A percentile compares a stretch with the other conserved stretches of the same genome.
Conservation (phyloP, 1,140 invertebrate species). For the Hylyphantes graminicola region DNA sequence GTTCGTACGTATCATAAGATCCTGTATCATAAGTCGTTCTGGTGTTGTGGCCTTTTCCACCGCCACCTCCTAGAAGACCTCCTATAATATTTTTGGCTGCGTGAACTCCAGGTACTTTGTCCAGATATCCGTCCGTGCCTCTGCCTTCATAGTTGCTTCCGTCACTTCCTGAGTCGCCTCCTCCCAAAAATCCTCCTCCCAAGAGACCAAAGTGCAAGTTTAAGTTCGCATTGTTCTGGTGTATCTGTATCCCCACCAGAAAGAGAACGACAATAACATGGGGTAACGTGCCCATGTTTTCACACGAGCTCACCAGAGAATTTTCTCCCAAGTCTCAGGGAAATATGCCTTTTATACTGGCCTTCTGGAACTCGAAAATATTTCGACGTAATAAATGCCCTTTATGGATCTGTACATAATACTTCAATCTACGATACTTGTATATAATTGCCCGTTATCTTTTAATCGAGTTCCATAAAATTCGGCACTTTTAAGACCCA, state of each 20-base stretch:
- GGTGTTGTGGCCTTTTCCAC: not conserved
- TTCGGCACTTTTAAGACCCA: not conserved
- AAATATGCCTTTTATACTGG: conserved; percentile 24
- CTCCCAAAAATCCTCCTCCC: conserved; percentile 9
- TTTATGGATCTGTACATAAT: conserved; percentile 24
- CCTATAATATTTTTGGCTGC: not conserved
- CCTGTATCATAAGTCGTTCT: conserved; percentile 3
- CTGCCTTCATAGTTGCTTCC: not conserved
- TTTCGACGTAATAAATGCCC: not conserved
- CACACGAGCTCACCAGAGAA: conserved; percentile 20
- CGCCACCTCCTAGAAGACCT: not conserved
- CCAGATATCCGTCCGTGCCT: not conserved
- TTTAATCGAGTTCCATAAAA: conserved; percentile 16
- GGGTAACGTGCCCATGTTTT: conserved; percentile 42
- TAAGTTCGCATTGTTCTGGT: too few relatives aligned
- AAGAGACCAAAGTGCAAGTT: not conserved
- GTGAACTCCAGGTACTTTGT: not conserved
- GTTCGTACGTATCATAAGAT: not conserved
- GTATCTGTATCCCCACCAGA: conserved; percentile 15
- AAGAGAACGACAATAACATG: conserved; percentile 34
- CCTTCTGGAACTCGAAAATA: not conserved
- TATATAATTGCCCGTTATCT: not conserved
- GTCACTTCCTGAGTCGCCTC: conserved; percentile 7
- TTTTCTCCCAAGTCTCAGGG: not conserved
- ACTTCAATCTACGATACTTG: conserved; percentile 9